Evolutionary conservation across 2,888 invertebrate genomes (phyloP).

Genomic region (Gastracanthus pulcherrimus): DNA sequence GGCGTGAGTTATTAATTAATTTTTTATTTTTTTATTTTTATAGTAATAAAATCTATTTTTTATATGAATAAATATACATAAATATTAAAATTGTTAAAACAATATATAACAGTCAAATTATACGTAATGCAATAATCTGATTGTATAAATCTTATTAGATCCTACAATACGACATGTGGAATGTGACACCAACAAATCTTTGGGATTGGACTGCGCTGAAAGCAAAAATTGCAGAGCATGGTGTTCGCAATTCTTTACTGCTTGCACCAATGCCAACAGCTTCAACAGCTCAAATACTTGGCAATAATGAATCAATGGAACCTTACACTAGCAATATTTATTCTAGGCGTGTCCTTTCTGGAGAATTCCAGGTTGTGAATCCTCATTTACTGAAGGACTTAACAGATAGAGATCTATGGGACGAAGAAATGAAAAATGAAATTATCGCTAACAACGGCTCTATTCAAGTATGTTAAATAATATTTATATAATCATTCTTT

Average conservation of each 20-base stretch:
- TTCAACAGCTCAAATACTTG: slow-evolving; percentile 98
- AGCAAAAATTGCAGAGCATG: slow-evolving; percentile 90
- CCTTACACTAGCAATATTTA: slow-evolving; percentile 99
- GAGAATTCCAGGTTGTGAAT: slow-evolving; percentile 97
- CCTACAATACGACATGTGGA: slow-evolving; percentile 99
- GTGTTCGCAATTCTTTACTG: slow-evolving; percentile 94
- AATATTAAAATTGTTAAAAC: no score
- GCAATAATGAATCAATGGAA: slow-evolving; percentile 99
- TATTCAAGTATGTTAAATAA: slow-evolving; percentile 81
- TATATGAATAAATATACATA: no score
- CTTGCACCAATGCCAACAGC: slow-evolving; percentile 99
- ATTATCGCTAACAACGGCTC: slow-evolving; percentile 96
- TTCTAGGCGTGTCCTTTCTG: slow-evolving; percentile 94
- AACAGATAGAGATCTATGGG: slow-evolving; percentile 94
- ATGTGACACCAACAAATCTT: slow-evolving; percentile 89
- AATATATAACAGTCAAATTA: no score
- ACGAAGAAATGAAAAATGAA: slow-evolving; percentile 96
- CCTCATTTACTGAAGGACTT: slow-evolving; percentile 96
- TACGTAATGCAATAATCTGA: no score
- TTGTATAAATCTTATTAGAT: slow-evolving; percentile 79
- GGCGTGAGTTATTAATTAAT: slow-evolving; percentile 81
- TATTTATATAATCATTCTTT: background rate
- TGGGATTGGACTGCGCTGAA: slow-evolving; percentile 95
- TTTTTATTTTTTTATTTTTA: slow-evolving; percentile 62
- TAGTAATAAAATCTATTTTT: background rate